Evolutionary conservation across 2,888 invertebrate genomes (phyloP).

Genomic region (Lampropteryx suffumata): DNA sequence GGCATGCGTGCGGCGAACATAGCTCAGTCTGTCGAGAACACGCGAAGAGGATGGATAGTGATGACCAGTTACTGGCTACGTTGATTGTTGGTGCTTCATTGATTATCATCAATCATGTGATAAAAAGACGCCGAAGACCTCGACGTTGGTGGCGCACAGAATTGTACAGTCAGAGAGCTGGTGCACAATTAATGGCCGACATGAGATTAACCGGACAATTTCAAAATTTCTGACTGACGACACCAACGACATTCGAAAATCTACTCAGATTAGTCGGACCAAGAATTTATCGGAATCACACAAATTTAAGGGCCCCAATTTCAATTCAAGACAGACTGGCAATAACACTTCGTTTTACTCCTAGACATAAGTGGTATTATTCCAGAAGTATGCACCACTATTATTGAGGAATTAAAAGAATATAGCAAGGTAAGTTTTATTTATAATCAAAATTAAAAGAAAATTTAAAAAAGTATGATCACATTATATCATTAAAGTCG

Average conservation of each 20-base stretch:
- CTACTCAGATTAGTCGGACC: conserved; percentile 23
- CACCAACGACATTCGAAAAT: conserved; percentile 15
- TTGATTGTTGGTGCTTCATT: conserved; percentile 28
- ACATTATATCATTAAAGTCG: conserved; percentile 27
- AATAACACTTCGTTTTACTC: conserved; percentile 13
- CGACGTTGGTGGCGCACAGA: conserved; percentile 36
- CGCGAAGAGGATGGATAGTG: conserved; percentile 18
- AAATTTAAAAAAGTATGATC: neutral
- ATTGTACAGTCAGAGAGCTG: conserved; percentile 32
- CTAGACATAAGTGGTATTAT: too few species aligned
- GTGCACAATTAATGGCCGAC: conserved; percentile 28
- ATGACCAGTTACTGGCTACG: conserved; percentile 23
- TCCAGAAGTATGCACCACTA: too few species aligned
- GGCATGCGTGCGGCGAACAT: too few species aligned
- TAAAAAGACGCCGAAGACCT: conserved; percentile 26
- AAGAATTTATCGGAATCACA: conserved; percentile 26
- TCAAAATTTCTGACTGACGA: conserved; percentile 29
- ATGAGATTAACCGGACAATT: conserved; percentile 31
- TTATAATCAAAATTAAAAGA: too few species aligned
- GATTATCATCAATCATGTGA: conserved; percentile 22
- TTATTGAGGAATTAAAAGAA: too few species aligned
- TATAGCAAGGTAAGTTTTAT: too few species aligned
- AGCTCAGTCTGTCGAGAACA: too few species aligned
- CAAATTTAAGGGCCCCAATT: conserved; percentile 27
- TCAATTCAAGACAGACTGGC: conserved; percentile 28